These are phyloP conservation scores for Hipparchia sbordonii DNA, from an alignment of 2,888 invertebrate species.

Conservation along the genomic window DNA sequence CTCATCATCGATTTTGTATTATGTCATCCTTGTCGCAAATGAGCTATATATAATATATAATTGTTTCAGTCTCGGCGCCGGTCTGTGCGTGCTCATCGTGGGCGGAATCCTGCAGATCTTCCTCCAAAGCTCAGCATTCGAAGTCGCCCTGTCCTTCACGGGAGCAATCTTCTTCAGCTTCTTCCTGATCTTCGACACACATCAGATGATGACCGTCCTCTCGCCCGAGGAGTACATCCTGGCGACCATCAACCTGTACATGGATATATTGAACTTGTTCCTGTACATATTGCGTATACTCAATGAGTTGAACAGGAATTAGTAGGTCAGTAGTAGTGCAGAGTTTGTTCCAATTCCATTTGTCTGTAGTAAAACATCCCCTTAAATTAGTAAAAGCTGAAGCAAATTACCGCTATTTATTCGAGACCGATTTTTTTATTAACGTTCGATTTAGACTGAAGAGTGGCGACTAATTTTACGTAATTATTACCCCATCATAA, in stretches of 20 bases:
- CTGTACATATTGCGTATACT: slow-evolving; percentile 90
- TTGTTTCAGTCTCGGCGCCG: slow-evolving; percentile 84
- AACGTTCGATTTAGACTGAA: too few species aligned
- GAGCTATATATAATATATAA: neutral
- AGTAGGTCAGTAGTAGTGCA: slow-evolving; percentile 40
- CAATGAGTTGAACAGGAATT: slow-evolving; percentile 83
- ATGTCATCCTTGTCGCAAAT: too few species aligned
- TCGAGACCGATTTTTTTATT: too few species aligned
- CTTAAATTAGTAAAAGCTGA: too few species aligned
- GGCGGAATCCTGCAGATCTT: slow-evolving; percentile 90
- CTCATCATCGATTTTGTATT: too few species aligned
- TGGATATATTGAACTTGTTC: slow-evolving; percentile 94
- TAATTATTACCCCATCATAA: too few species aligned
- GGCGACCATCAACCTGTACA: slow-evolving; percentile 92
- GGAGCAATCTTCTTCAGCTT: slow-evolving; percentile 90
- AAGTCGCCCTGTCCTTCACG: slow-evolving; percentile 87
- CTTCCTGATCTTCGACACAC: slow-evolving; percentile 93
- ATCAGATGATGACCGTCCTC: slow-evolving; percentile 90
- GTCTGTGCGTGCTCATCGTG: slow-evolving; percentile 86
- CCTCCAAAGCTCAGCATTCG: slow-evolving; percentile 87
- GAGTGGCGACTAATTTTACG: too few species aligned
- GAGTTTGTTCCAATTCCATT: neutral
- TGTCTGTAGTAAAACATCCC: too few species aligned
- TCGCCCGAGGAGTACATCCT: slow-evolving; percentile 95
- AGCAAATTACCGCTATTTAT: too few species aligned